These are phyloP conservation scores for Ectropis grisescens DNA, from an alignment of 1,140 invertebrate genomes.

Conservation along the genomic window DNA sequence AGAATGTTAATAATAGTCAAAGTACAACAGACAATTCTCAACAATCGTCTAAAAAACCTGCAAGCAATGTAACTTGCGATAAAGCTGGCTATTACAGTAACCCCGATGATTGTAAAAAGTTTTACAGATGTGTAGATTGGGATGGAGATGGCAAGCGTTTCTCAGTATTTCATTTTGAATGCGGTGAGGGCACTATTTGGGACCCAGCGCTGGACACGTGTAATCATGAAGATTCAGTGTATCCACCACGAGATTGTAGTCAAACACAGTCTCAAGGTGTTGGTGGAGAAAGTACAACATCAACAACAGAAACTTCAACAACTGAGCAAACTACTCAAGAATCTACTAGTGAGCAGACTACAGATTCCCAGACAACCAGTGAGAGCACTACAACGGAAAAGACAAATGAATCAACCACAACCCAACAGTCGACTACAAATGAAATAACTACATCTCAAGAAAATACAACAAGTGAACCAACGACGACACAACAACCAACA, in stretches of 20 bases:
- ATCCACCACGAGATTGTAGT: constrained; percentile 56
- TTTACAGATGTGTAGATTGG: constrained; percentile 81
- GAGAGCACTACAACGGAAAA: constrained; percentile 14
- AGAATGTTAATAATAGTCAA: constrained; percentile 17
- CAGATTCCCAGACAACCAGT: constrained; percentile 4
- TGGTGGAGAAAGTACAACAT: constrained; percentile 21
- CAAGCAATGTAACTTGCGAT: constrained; percentile 38
- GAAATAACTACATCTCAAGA: constrained; percentile 10
- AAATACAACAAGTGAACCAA: constrained; percentile 20
- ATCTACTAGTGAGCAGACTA: constrained; percentile 20
- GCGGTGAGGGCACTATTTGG: constrained; percentile 75
- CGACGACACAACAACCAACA: constrained; percentile 20
- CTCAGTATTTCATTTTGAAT: constrained; percentile 75
- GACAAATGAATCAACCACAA: constrained; percentile 19
- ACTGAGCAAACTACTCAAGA: constrained; percentile 20
- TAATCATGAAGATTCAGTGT: constrained; percentile 62
- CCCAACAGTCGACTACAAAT: constrained; percentile 7
- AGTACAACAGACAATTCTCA: constrained; percentile 18
- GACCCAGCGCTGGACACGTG: constrained; percentile 71
- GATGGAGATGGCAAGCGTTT: constrained; percentile 71
- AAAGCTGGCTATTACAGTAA: constrained; percentile 77
- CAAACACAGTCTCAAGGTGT: constrained; percentile 27
- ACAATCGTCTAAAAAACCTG: constrained; percentile 23
- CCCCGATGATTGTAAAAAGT: constrained; percentile 77
- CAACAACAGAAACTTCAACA: constrained; percentile 11